Evolutionary conservation across 2,113 vertebrate genomes (phyloP).

Genomic region (Alexandromys fortis): DNA sequence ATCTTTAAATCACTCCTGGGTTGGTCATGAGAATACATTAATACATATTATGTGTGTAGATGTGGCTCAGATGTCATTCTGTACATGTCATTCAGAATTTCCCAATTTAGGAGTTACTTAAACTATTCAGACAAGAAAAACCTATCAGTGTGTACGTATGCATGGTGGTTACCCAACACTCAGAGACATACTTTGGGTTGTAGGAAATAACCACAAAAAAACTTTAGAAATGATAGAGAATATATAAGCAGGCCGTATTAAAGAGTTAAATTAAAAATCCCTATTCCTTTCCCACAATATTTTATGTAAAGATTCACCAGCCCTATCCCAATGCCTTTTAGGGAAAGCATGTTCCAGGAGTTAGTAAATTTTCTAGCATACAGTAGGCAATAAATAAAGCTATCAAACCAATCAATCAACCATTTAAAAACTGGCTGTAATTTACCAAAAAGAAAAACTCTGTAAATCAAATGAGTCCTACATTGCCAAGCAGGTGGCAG

Average conservation of each 20-base stretch:
- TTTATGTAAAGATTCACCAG: slow-evolving; percentile 34
- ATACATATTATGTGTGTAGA: no score
- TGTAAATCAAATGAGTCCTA: background rate
- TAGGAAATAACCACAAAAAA: slow-evolving; percentile 15
- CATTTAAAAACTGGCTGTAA: background rate
- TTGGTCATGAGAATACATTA: background rate
- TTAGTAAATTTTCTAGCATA: slow-evolving; percentile 15
- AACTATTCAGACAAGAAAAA: background rate
- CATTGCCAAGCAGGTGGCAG: background rate
- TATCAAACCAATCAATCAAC: background rate
- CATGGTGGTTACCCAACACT: background rate
- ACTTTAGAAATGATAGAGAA: slow-evolving; percentile 35
- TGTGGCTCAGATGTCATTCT: background rate
- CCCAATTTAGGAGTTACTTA: slow-evolving; percentile 8
- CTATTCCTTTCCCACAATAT: background rate
- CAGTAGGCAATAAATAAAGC: background rate
- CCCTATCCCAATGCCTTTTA: slow-evolving; percentile 16
- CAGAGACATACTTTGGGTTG: background rate
- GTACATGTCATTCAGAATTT: background rate
- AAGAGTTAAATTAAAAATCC: slow-evolving; percentile 32
- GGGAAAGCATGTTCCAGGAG: background rate
- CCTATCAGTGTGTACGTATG: background rate
- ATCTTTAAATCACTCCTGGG: background rate
- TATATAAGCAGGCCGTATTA: background rate
- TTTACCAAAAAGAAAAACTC: slow-evolving; percentile 22